phyloP scores from a whole-genome alignment of 2,797 vertebrate genomes.

The Crocodylus rhombifer region DNA sequence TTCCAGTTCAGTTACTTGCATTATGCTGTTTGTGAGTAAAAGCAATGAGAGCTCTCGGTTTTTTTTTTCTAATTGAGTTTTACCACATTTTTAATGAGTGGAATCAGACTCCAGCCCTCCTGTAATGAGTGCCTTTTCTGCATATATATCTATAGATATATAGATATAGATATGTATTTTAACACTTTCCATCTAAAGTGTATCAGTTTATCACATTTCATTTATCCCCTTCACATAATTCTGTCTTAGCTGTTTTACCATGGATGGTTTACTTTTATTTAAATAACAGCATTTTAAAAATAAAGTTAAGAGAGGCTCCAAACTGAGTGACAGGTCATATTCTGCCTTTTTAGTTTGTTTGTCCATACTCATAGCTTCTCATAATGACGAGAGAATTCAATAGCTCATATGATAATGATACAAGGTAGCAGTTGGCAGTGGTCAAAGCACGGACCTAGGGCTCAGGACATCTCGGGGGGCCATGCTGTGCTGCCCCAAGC shows the following conservation, averaged over 20 bases:
- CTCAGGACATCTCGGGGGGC: neutral
- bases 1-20: constrained; percentile 15
- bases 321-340: fast-evolving
- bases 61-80: constrained; percentile 20
- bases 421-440: neutral
- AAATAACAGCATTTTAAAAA: neutral
- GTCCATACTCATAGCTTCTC: neutral
- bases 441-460: neutral
- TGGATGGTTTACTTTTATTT: fast-evolving
- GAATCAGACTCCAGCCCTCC: neutral
- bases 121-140: neutral
- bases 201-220: fast-evolving
- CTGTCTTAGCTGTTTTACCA: neutral
- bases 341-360: fast-evolving
- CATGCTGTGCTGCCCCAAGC: neutral
- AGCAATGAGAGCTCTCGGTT: neutral
- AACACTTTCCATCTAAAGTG: neutral
- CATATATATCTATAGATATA: too few relatives aligned
- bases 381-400: neutral
- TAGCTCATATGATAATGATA: neutral
- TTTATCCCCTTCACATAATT: neutral
- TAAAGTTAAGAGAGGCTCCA: neutral
- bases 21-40: constrained; percentile 2
- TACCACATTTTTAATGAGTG: constrained; percentile 39
- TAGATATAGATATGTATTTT: too few relatives aligned